These are phyloP conservation scores for Willowsia nigromaculata DNA, from an alignment of 2,888 invertebrate genomes.

Conservation along the genomic window DNA sequence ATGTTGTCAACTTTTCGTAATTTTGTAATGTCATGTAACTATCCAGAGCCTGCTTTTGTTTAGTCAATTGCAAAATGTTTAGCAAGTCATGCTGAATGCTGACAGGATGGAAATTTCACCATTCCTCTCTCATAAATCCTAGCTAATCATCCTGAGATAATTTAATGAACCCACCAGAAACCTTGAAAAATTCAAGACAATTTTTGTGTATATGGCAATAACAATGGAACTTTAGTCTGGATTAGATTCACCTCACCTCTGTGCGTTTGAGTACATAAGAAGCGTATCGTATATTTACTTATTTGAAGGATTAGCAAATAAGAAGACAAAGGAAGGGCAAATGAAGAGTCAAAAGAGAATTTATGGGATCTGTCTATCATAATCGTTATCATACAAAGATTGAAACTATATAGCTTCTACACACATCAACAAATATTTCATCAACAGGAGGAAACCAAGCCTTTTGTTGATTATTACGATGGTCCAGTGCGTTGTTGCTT, in stretches of 20 bases:
- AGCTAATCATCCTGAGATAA: slow-evolving; percentile 50
- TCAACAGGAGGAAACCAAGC: slow-evolving; percentile 26
- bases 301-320: not conserved
- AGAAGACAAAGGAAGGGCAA: slow-evolving; percentile 30
- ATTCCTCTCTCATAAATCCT: slow-evolving; percentile 8
- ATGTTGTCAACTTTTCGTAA: no score
- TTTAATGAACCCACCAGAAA: slow-evolving; percentile 18
- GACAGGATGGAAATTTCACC: slow-evolving; percentile 32
- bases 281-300: not conserved
- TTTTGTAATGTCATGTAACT: no score
- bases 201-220: slow-evolving; percentile 15
- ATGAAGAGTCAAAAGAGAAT: slow-evolving; percentile 24
- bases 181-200: slow-evolving; percentile 21
- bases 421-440: not conserved
- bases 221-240: not conserved
- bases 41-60: no score
- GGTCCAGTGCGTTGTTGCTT: no score
- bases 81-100: not conserved
- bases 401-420: no score
- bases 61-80: not conserved
- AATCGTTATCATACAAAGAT: slow-evolving; percentile 19
- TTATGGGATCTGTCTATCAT: slow-evolving; percentile 52
- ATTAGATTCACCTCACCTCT: not conserved
- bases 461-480: no score
- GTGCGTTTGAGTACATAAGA: not conserved